These are phyloP conservation scores for Troglohyphantes excavatus DNA, from an alignment of 2,888 invertebrate genomes.

Conservation along the genomic window DNA sequence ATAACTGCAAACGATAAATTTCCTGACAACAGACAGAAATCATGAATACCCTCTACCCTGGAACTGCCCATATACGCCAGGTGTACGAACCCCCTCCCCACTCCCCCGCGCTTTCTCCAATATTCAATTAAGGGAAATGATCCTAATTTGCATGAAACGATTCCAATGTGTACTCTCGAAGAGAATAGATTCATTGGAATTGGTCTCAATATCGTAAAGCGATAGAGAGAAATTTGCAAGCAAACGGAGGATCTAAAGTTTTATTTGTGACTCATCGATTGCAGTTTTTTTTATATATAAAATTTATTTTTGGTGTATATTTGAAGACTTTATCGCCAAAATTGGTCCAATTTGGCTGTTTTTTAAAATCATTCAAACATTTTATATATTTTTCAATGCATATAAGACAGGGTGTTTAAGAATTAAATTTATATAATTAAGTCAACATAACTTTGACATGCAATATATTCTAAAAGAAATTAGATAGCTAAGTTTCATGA, in stretches of 20 bases:
- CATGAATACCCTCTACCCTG: background rate
- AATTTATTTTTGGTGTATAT: no score
- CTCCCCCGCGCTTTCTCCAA: background rate
- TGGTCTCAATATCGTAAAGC: background rate
- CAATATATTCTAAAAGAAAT: no score
- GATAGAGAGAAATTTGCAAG: background rate
- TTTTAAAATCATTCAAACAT: no score
- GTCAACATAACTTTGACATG: no score
- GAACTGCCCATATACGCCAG: slow-evolving; percentile 12
- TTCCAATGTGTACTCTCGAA: background rate
- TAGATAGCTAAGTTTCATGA: no score
- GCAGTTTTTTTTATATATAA: no score
- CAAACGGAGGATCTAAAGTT: background rate
- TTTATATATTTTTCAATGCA: no score
- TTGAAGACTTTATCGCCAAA: no score
- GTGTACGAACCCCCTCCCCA: background rate
- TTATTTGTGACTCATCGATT: background rate
- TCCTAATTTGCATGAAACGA: slow-evolving; percentile 29
- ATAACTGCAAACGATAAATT: slow-evolving; percentile 53
- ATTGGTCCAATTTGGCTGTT: no score
- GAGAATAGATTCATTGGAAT: background rate
- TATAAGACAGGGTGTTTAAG: no score
- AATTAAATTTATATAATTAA: no score
- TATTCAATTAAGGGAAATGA: slow-evolving; percentile 38
- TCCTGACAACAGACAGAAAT: slow-evolving; percentile 18